Evolutionary conservation across 2,113 vertebrate genomes (phyloP).

Genomic region (Varanus salvator): DNA sequence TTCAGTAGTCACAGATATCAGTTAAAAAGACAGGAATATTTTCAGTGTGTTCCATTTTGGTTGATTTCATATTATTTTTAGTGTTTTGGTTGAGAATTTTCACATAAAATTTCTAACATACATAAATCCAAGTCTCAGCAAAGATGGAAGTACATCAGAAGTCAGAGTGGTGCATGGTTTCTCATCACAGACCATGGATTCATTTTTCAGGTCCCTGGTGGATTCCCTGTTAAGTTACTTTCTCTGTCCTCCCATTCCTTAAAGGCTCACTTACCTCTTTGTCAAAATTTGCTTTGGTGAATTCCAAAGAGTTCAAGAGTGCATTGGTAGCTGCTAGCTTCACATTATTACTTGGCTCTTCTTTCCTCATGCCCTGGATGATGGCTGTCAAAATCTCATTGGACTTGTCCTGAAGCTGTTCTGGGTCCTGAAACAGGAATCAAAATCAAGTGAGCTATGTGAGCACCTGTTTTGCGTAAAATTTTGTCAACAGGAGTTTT

Average conservation of each 20-base stretch:
- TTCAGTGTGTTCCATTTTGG: background rate
- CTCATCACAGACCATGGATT: conserved; percentile 62
- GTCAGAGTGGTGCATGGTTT: conserved; percentile 69
- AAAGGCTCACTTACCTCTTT: conserved; percentile 85
- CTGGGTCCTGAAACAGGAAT: conserved; percentile 85
- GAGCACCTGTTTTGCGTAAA: background rate
- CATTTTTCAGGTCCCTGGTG: background rate
- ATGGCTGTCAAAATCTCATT: conserved; percentile 99
- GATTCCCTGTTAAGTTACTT: background rate
- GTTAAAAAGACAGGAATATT: background rate
- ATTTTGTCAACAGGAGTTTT: background rate
- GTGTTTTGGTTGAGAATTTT: background rate
- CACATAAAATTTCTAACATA: accelerated
- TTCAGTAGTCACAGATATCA: background rate
- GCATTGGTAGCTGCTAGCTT: conserved; percentile 97
- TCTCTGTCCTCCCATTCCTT: accelerated
- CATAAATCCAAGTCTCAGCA: conserved; percentile 51
- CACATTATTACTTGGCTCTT: conserved; percentile 98
- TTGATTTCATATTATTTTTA: background rate
- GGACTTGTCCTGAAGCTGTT: conserved; percentile 97
- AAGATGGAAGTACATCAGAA: conserved; percentile 46
- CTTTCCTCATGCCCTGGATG: conserved; percentile 99
- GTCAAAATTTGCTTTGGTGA: conserved; percentile 98
- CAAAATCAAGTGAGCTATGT: background rate
- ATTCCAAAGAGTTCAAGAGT: conserved; percentile 98